Evolutionary conservation across 2,113 vertebrate species (phyloP), one percentile per base, ranked within the genome.

Genomic region (Tor tambroides): DNA sequence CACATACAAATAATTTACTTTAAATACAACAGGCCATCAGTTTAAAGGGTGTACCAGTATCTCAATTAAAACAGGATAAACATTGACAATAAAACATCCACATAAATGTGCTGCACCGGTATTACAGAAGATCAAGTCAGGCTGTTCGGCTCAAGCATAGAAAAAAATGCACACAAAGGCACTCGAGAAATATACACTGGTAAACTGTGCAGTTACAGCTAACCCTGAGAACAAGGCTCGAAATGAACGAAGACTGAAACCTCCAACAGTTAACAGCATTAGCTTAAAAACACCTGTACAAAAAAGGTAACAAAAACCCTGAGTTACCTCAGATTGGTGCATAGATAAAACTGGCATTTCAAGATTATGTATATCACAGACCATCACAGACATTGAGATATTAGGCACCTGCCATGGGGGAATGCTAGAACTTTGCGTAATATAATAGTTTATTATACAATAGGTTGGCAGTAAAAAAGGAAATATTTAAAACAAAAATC

Each of bases 201-300:
- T n/a, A 75, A 76, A 32, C 5, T 87, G 75, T 84, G 82, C 75
- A n/a, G 61, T 56, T 67, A 78, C 14, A 84, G 81, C 80, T 51
- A 84, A 88, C 84, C 89, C 89, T 89, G 89, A 89, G 86, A 86
- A 65, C 7, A 35, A 61, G 65, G 65, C 38, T 75, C 67, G 4
- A 54, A 86, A 80, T 56, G 9, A 23, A 75, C 5, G 9, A 51
- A 23, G 51, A 35, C 38, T 51, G 38, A 69, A 72, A 4, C 71
- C 35, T 76, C 9, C 46, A 69, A n/a, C 12, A 41, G 83, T 54
- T 75, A 38, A 75, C 41, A 65, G 51, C 28, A 88, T 69, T 56
- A 72, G 35, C 63, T 71, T 51, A 67, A n/a, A 85, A 32, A 80
- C 38, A 38, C 76, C 46, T 78, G 21, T 78, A 63, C 54, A 32